Evolutionary conservation across 2,888 invertebrate genomes (phyloP).

Genomic region (Myopa tessellatipennis): DNA sequence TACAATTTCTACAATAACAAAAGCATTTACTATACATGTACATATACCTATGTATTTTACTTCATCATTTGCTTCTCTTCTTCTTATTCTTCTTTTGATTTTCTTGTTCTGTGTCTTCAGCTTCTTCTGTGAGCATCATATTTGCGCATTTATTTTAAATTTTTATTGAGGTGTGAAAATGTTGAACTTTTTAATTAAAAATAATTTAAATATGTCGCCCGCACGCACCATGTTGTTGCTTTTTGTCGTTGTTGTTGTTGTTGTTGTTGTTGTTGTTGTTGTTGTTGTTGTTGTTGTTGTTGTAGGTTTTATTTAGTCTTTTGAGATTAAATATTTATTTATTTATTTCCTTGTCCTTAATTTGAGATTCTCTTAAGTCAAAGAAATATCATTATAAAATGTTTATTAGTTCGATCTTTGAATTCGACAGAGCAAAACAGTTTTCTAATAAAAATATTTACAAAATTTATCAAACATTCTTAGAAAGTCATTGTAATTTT

Average conservation of each 20-base stretch:
- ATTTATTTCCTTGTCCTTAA: slow-evolving; percentile 13
- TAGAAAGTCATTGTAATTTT: too few relatives aligned
- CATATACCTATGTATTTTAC: neutral
- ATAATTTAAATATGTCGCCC: neutral
- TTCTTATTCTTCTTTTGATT: neutral
- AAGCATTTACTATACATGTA: neutral
- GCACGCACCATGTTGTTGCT: neutral
- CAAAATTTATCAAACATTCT: too few relatives aligned
- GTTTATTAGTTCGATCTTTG: too few relatives aligned
- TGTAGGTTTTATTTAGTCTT: neutral
- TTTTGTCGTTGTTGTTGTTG: neutral
- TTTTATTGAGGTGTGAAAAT: slow-evolving; percentile 36
- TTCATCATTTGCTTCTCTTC: neutral
- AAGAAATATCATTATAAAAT: neutral
- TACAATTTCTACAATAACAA: neutral
- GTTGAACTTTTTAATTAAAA: slow-evolving; percentile 31
- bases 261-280: neutral
- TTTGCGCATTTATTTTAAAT: slow-evolving; percentile 24
- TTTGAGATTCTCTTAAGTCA: neutral
- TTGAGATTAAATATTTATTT: slow-evolving; percentile 6
- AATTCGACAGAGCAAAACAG: too few relatives aligned
- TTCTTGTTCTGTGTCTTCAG: neutral
- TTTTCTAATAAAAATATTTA: too few relatives aligned
- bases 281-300: too few relatives aligned
- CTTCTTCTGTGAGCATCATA: neutral